Conservation (phyloP, 2,113 vertebrate genomes). For the Bubo bubo region DNA sequence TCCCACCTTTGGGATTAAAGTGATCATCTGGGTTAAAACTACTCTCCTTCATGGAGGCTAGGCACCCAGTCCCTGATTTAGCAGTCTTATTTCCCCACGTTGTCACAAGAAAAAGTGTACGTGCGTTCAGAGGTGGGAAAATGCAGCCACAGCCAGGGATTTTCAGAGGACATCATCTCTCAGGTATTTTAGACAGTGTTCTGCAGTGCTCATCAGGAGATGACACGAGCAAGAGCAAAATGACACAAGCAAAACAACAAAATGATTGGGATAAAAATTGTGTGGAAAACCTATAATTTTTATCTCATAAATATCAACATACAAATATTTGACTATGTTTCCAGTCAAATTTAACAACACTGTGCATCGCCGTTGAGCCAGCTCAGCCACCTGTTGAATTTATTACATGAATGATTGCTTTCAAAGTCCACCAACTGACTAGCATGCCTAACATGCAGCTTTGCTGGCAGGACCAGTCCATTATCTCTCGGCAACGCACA, state of each 20-base stretch:
- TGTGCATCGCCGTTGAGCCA: not conserved
- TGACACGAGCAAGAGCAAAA: not conserved
- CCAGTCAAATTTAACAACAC: not conserved
- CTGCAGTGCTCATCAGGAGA: not conserved
- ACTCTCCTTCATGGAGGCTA: not conserved
- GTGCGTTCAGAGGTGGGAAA: not conserved
- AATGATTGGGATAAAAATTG: not conserved
- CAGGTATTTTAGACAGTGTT: not conserved
- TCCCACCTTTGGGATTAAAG: not conserved
- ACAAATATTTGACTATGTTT: not conserved
- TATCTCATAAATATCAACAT: not conserved
- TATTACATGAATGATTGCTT: not conserved
- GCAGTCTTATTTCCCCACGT: not conserved
- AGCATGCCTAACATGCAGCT: rapidly evolving
- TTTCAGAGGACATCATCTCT: not conserved
- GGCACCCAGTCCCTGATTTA: not conserved
- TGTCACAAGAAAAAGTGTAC: not conserved
- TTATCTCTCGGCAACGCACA: rapidly evolving
- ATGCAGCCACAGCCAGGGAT: rapidly evolving
- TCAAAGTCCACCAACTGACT: not conserved
- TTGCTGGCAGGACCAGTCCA: not conserved
- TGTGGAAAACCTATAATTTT: not conserved
- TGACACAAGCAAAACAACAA: not conserved
- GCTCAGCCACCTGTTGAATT: not conserved
- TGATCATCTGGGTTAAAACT: not conserved